phyloP scores from a whole-genome alignment of 2,113 vertebrate species.

The Eulacestoma nigropectus region DNA sequence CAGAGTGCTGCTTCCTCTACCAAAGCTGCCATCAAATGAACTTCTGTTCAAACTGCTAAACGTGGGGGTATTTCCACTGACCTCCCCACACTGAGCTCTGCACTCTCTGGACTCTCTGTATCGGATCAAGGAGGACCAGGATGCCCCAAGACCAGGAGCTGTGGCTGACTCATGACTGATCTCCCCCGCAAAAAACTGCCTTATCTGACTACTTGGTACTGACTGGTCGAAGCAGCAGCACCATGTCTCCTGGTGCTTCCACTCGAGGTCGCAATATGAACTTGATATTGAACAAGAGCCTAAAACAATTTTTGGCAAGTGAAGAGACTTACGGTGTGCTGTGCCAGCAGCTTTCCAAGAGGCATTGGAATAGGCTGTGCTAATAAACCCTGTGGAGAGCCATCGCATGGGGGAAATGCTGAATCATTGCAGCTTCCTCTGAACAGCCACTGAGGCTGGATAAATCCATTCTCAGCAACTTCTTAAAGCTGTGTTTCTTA shows the following conservation, averaged over 20 bases:
- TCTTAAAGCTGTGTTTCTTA: neutral
- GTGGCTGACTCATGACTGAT: fast-evolving
- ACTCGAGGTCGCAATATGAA: neutral
- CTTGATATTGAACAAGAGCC: neutral
- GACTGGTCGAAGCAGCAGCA: fast-evolving
- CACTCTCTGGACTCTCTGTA: fast-evolving
- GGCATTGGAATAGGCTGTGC: neutral
- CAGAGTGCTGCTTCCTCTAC: neutral
- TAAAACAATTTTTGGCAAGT: neutral
- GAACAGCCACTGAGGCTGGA: neutral
- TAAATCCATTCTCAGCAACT: neutral
- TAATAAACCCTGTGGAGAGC: neutral
- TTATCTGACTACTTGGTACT: fast-evolving
- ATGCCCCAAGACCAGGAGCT: neutral
- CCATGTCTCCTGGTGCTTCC: neutral
- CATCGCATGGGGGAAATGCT: neutral
- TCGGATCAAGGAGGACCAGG: fast-evolving
- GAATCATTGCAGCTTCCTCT: neutral
- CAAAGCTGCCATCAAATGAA: neutral
- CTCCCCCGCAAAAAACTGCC: fast-evolving
- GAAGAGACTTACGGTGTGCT: neutral
- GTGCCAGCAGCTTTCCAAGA: neutral
- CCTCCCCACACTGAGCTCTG: neutral
- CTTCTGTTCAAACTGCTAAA: neutral
- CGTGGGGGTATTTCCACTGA: fast-evolving